These are phyloP conservation scores for Puntigrus tetrazona DNA, from an alignment of 2,113 vertebrate genomes.

Conservation along the genomic window DNA sequence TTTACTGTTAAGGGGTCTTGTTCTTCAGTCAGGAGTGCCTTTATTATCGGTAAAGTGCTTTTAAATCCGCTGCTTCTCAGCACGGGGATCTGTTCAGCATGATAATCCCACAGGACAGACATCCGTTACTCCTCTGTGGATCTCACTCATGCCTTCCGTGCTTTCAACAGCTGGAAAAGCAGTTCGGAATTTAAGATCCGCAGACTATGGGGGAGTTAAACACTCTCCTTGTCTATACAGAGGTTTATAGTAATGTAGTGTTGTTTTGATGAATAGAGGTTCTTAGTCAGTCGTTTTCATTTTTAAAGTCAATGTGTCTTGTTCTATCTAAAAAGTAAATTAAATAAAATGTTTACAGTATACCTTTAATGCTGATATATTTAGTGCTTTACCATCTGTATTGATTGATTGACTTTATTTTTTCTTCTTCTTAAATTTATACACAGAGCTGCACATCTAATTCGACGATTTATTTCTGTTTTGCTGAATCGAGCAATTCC, in stretches of 20 bases:
- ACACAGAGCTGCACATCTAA: background rate
- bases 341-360: background rate
- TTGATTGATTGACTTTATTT: background rate
- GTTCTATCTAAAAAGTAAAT: background rate
- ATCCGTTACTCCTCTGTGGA: conserved; percentile 70
- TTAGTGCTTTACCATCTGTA: background rate
- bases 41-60: conserved; percentile 80
- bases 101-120: conserved; percentile 74
- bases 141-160: conserved; percentile 72
- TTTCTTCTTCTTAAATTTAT: background rate
- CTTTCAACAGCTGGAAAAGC: conserved; percentile 80
- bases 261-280: background rate
- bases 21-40: conserved; percentile 59
- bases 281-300: background rate
- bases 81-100: conserved; percentile 74
- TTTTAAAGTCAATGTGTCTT: background rate
- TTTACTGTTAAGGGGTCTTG: conserved; percentile 44
- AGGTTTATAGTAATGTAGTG: conserved; percentile 47
- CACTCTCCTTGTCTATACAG: conserved; percentile 16
- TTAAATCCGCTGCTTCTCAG: conserved; percentile 74
- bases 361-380: no score
- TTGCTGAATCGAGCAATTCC: background rate
- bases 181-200: conserved; percentile 61
- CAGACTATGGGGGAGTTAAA: conserved; percentile 51
- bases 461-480: background rate